Evolutionary conservation across 2,888 invertebrate species (phyloP).

Genomic region (Ferrisia virgata): DNA sequence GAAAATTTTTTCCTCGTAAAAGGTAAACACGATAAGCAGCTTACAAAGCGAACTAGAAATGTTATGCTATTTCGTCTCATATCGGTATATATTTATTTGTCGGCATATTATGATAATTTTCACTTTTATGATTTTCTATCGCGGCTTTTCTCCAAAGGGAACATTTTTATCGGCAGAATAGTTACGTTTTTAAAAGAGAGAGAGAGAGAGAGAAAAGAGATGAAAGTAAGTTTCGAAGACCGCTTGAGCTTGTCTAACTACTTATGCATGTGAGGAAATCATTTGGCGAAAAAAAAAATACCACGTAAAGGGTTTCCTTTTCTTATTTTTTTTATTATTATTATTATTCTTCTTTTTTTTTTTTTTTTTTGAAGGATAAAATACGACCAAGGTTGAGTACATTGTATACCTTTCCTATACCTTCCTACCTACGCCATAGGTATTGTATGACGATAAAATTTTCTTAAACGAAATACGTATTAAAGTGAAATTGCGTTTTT

Average conservation of each 20-base stretch:
- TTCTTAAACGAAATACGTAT: background rate
- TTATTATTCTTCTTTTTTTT: too few relatives aligned
- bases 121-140: conserved; percentile 1
- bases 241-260: too few relatives aligned
- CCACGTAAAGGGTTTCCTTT: background rate
- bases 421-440: too few relatives aligned
- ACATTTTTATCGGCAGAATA: background rate
- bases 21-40: background rate
- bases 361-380: background rate
- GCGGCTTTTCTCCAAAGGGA: background rate
- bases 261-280: background rate
- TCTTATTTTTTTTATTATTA: background rate
- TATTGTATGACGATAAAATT: background rate
- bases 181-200: background rate
- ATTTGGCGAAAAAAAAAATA: background rate
- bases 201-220: background rate
- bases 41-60: background rate
- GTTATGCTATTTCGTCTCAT: background rate
- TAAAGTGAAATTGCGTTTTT: background rate
- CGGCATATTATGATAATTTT: conserved; percentile 25
- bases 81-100: background rate
- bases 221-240: background rate
- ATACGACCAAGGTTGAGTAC: background rate
- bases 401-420: too few relatives aligned
- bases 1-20: background rate